Evolutionary conservation across 2,888 invertebrate genomes (phyloP).

Genomic region (Heliothis peltigera): DNA sequence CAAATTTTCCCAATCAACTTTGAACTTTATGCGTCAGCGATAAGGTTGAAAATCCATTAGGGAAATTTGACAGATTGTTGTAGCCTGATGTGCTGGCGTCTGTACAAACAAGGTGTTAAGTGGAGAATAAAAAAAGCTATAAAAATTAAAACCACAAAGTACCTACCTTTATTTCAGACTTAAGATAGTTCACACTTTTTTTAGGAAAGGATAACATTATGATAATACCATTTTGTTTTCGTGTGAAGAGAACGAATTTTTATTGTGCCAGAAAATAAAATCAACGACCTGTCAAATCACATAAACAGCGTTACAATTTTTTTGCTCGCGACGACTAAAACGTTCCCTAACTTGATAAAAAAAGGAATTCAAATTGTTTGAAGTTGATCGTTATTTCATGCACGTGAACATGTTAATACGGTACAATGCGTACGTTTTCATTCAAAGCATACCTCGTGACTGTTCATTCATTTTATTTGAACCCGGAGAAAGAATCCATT

Average conservation of each 20-base stretch:
- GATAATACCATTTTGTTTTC: constrained; percentile 3
- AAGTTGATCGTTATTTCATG: constrained; percentile 59
- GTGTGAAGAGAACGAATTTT: constrained; percentile 5
- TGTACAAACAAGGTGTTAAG: not conserved
- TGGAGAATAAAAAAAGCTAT: constrained; percentile 1
- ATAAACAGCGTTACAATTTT: constrained; percentile 39
- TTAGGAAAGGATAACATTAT: not conserved
- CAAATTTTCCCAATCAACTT: too few species aligned
- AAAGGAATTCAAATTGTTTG: constrained; percentile 55
- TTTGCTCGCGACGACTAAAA: constrained; percentile 35
- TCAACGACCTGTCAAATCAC: constrained; percentile 25
- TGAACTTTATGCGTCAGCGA: too few species aligned
- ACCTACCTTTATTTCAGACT: not conserved
- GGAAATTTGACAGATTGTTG: too few species aligned
- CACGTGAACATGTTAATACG: constrained; percentile 56
- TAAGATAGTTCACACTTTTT: constrained; percentile 7
- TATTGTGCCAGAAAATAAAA: constrained; percentile 22
- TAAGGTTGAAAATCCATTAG: too few species aligned
- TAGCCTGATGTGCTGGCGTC: too few species aligned
- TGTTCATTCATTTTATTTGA: constrained; percentile 53
- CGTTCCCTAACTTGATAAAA: constrained; percentile 44
- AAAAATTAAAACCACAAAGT: not conserved
- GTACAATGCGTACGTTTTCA: constrained; percentile 54
- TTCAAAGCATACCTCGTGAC: constrained; percentile 55
- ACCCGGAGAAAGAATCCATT: constrained; percentile 52